These are phyloP conservation scores for Hemichromis elongatus DNA, from an alignment of 2,113 vertebrate genomes.

Conservation along the genomic window DNA sequence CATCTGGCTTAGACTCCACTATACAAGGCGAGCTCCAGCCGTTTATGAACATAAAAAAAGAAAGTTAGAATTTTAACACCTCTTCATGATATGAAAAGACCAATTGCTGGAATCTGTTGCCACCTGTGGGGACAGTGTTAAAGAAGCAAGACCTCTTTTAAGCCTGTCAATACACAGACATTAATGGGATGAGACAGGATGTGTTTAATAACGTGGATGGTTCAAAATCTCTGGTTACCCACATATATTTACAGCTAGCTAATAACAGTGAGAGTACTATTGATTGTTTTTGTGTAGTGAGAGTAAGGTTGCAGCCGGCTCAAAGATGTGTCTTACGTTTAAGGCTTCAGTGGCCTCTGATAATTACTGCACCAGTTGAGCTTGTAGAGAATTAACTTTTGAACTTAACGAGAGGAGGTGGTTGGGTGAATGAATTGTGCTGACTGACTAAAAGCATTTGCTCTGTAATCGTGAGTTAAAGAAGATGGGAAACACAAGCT, in stretches of 20 bases:
- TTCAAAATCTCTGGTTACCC: conserved; percentile 31
- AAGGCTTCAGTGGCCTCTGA: background rate
- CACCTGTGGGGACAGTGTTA: background rate
- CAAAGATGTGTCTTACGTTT: background rate
- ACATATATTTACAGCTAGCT: conserved; percentile 9
- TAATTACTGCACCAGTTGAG: conserved; percentile 16
- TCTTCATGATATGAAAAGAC: background rate
- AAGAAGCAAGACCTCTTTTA: background rate
- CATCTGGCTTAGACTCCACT: too few relatives aligned
- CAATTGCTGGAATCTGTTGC: background rate
- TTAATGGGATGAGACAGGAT: conserved; percentile 24
- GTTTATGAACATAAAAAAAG: background rate
- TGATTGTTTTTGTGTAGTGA: conserved; percentile 5
- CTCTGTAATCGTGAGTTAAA: background rate
- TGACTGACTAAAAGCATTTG: background rate
- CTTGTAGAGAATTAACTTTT: conserved; percentile 26
- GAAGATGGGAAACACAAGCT: background rate
- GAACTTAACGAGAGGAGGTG: background rate
- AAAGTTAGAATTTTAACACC: background rate
- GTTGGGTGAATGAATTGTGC: background rate
- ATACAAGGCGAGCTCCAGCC: too few relatives aligned
- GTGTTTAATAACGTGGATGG: conserved; percentile 6
- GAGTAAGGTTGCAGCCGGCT: background rate
- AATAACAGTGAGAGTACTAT: conserved; percentile 4
- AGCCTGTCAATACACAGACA: background rate